A percentile compares a stretch with the other conserved stretches of the same genome.
Evolutionary conservation across 2,113 vertebrate species (phyloP).

Genomic region (Circaetus gallicus): DNA sequence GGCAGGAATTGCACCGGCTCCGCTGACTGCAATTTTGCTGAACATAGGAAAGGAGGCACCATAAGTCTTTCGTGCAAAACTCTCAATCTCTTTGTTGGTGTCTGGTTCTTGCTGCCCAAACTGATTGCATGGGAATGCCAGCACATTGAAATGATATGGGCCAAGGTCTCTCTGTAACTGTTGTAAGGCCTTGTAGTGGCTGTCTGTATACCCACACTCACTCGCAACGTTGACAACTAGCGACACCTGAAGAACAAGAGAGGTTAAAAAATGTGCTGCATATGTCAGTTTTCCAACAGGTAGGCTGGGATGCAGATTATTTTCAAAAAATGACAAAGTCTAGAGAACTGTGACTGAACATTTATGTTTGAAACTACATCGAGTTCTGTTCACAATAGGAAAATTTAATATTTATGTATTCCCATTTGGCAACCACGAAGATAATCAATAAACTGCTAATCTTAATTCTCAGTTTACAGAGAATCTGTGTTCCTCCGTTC

Average conservation of each 20-base stretch:
- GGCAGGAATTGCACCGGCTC: constrained; percentile 86
- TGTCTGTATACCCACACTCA: constrained; percentile 92
- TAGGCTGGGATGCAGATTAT: neutral
- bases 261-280: neutral
- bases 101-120: constrained; percentile 96
- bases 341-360: neutral
- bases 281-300: neutral
- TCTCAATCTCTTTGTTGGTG: constrained; percentile 92
- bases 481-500: neutral
- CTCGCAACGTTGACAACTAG: constrained; percentile 95
- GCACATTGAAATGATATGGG: constrained; percentile 90
- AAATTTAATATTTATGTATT: neutral
- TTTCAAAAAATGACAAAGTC: neutral
- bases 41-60: constrained; percentile 92
- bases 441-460: neutral
- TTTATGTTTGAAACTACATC: neutral
- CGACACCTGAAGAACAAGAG: constrained; percentile 78
- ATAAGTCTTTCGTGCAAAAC: constrained; percentile 85
- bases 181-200: constrained; percentile 89
- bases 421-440: neutral
- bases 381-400: neutral
- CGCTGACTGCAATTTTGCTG: constrained; percentile 88
- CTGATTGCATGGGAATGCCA: constrained; percentile 97
- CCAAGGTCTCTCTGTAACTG: constrained; percentile 91
- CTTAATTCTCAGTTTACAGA: neutral